Conservation (phyloP, 2,888 invertebrate genomes). For the Folsomia candida region DNA sequence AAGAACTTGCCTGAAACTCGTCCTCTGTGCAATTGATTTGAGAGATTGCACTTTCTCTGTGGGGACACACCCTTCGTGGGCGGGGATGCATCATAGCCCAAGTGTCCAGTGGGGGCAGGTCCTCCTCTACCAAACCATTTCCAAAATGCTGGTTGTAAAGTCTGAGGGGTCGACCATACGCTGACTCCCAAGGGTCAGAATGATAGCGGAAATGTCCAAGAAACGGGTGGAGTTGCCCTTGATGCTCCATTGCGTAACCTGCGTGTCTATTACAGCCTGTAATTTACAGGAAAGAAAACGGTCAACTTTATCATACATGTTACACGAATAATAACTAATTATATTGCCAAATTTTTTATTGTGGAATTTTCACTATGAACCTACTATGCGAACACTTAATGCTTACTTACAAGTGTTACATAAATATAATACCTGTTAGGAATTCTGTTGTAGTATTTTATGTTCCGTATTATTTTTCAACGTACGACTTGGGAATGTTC, state of each 20-base stretch:
- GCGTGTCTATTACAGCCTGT: no score
- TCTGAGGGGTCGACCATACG: neutral
- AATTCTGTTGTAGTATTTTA: no score
- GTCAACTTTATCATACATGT: no score
- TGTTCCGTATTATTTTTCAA: no score
- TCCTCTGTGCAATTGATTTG: neutral
- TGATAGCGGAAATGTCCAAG: neutral
- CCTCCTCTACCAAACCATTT: neutral
- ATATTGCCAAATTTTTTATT: no score
- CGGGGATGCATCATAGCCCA: neutral
- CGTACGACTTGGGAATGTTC: no score
- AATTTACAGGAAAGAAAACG: no score
- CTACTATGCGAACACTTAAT: no score
- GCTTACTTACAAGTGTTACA: no score
- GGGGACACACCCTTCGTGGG: neutral
- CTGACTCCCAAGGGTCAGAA: neutral
- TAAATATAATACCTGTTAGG: no score
- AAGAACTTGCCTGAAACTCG: neutral
- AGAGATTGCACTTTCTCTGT: neutral
- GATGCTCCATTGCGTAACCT: conserved; percentile 1
- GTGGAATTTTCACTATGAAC: no score
- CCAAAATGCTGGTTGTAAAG: neutral
- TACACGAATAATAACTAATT: no score
- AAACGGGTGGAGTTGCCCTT: neutral
- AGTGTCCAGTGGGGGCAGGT: neutral